Evolutionary conservation across 2,113 vertebrate species (phyloP), one percentile per base, ranked within the genome.

Genomic region (Murina feae): DNA sequence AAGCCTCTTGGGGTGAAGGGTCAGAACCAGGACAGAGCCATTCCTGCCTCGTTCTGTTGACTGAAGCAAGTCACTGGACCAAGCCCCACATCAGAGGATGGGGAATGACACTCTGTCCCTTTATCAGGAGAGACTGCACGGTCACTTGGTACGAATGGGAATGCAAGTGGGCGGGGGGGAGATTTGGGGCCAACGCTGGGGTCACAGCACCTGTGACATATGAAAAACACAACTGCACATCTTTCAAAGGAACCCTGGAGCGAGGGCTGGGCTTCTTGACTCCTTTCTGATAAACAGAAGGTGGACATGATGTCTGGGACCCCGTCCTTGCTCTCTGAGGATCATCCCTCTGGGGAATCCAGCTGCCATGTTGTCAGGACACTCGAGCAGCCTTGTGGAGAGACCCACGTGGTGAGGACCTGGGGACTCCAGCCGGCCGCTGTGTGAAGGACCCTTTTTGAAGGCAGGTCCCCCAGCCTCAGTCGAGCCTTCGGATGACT

Each of bases 281-380:
- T 51, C 28, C 32, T 25, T 72, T 69, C 28, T 6, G 39, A 39
- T 9, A 28, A 51, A 11, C 4, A 42, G 49, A 94, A 39, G 63
- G 13, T 0, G 9, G 32, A 51, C 3, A n/a, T 35, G 37, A 30
- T 0, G 18, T 5, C 0, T 1, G 47, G 7, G 18, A 12, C 65
- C 53, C 49, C 63, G 13, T 23, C 58, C 37, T 47, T 17, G 14
- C 28, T 47, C 4, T 1, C 32, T 3, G 23, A 53, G 35, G 25
- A 16, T 30, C 60, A 21, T 53, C 17, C 8, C 17, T 35, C 23
- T 47, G 9, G 89, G 37, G 51, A 55, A 60, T 39, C 14, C n/a
- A 21, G 84, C 21, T 0, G 0, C 72, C 79, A 6, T 35, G 18
- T 25, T 7, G 74, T 53, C 35, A 49, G 51, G 53, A 42, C 17